Percentiles rank a stretch among this genome's conserved stretches.
These are phyloP conservation scores for Sceloporus undulatus DNA, from an alignment of 2,113 vertebrate genomes.

Conservation along the genomic window DNA sequence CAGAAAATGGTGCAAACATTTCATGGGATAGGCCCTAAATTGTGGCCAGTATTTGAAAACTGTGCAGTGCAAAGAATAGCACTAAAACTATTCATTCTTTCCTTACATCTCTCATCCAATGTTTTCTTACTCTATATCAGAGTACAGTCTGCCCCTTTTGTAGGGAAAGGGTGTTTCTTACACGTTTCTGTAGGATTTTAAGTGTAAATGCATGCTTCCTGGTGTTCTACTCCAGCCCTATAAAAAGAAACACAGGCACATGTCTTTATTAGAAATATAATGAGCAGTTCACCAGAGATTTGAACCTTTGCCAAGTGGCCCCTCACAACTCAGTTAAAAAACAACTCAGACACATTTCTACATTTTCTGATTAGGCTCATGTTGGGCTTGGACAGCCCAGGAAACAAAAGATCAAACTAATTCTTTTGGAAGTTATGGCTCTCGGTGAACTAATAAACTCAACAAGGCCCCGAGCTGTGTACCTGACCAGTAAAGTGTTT, in stretches of 20 bases:
- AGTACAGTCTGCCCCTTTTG: conserved; percentile 60
- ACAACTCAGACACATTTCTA: conserved; percentile 47
- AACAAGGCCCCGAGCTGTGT: not conserved
- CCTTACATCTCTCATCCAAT: not conserved
- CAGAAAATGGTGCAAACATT: no score
- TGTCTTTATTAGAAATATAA: conserved; percentile 56
- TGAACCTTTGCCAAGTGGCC: conserved; percentile 58
- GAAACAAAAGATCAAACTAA: conserved; percentile 42
- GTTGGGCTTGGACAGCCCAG: conserved; percentile 31
- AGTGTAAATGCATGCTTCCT: conserved; percentile 69
- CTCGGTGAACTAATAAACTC: conserved; percentile 37
- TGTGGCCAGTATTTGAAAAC: no score
- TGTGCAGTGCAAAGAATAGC: not conserved
- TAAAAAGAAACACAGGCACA: conserved; percentile 66
- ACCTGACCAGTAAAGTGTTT: conserved; percentile 6
- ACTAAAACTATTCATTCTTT: not conserved
- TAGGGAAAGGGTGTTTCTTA: conserved; percentile 49
- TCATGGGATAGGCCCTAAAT: no score
- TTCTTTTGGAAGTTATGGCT: conserved; percentile 19
- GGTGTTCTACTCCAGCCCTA: conserved; percentile 51
- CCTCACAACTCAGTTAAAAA: conserved; percentile 56
- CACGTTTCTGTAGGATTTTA: conserved; percentile 51
- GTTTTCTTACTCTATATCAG: conserved; percentile 12
- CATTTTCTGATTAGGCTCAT: conserved; percentile 39
- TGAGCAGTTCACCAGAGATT: conserved; percentile 57